Evolutionary conservation across 2,888 invertebrate genomes (phyloP), one percentile per base, ranked within the genome.

Genomic region (Cephonodes hylas): DNA sequence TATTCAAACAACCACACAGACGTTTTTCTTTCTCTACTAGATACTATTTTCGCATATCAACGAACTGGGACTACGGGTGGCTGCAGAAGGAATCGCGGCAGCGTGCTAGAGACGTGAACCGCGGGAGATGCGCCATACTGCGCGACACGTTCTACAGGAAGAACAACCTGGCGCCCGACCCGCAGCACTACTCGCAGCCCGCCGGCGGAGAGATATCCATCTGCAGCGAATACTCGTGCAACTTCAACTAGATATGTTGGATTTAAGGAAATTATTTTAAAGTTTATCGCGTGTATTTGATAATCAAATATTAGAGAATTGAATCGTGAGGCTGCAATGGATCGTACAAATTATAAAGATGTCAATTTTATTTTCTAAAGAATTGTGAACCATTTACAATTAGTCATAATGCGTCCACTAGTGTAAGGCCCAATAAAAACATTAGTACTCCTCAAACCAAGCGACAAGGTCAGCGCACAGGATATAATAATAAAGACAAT

Each of bases 21-120:
- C n/a, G n/a, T n/a, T n/a, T n/a, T n/a, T n/a, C n/a, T n/a, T n/a
- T n/a, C 13, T 18, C n/a, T 65, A 62, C 0, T 62, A 91, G 94
- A 66, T 94, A 87, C 69, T 92, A 88, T 70, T 93, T 92, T 72
- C 92, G 93, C 3, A 83, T 93, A 71, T 79, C 84, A 0, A 78
- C 91, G 0, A 93, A 81, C 74, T 94, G 91, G 86, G 90, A 90
- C 70, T 94, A 94, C 80, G 94, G 94, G 1, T 94, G 94, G 94
- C 90, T 93, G 56, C 93, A 94, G 85, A 92, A 88, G 79, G 75
- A 81, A 31, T 76, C 86, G 0, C 74, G 75, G 6, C 60, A 80
- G 53, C 79, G 71, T 1, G 77, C 84, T 0, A 82, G 87, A 18
- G 87, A 93, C 65, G 76, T 85, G 10, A 88, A 93, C 76, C 86